These are phyloP conservation scores for Cebidichthys violaceus DNA, from an alignment of 2,113 vertebrate genomes.

Conservation along the genomic window DNA sequence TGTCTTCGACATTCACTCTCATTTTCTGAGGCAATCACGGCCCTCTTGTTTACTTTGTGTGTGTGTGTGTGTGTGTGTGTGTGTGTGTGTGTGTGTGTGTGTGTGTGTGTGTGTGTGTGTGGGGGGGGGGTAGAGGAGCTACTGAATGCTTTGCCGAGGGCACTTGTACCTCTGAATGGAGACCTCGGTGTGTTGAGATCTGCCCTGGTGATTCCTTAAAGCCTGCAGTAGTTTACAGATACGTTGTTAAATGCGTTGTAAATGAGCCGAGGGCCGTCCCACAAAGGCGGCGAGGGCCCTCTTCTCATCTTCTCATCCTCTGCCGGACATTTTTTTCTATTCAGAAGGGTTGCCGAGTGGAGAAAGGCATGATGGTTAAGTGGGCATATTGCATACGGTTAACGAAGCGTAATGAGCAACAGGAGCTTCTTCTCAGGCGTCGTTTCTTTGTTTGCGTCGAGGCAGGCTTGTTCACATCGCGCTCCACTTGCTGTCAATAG, in stretches of 20 bases:
- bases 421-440: neutral
- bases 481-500: slow-evolving; percentile 7
- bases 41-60: slow-evolving; percentile 58
- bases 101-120: too few species aligned
- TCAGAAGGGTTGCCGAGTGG: slow-evolving; percentile 4
- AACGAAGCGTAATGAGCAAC: slow-evolving; percentile 19
- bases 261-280: slow-evolving; percentile 7
- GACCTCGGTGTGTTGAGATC: slow-evolving; percentile 19
- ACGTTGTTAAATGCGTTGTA: slow-evolving; percentile 25
- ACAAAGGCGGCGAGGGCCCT: slow-evolving; percentile 6
- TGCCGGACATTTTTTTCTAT: slow-evolving; percentile 10
- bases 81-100: too few species aligned
- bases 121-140: slow-evolving; percentile 16
- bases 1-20: slow-evolving; percentile 44
- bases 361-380: slow-evolving; percentile 15
- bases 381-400: neutral
- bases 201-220: slow-evolving; percentile 27
- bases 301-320: neutral
- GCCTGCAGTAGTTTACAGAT: slow-evolving; percentile 21
- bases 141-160: slow-evolving; percentile 37
- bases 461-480: slow-evolving; percentile 6
- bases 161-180: slow-evolving; percentile 35
- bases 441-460: slow-evolving; percentile 9
- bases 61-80: too few species aligned
- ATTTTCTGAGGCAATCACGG: slow-evolving; percentile 65